phyloP scores from a whole-genome alignment of 1,140 invertebrate species.

The Pantala flavescens region DNA sequence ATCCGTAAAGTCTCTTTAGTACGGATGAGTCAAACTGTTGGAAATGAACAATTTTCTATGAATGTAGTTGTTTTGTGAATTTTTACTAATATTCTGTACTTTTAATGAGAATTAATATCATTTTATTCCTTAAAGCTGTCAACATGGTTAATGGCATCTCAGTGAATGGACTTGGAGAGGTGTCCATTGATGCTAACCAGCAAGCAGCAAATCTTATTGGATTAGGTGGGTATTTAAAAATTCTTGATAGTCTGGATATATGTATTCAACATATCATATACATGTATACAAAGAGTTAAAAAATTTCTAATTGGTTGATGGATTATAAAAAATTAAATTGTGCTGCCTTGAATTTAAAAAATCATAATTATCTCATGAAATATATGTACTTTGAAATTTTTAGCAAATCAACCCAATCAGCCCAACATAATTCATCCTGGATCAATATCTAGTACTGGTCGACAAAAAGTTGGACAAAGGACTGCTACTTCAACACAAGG shows the following conservation, averaged over 20 bases:
- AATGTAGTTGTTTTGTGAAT: too few relatives aligned
- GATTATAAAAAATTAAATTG: too few relatives aligned
- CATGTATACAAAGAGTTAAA: too few relatives aligned
- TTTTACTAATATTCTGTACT: too few relatives aligned
- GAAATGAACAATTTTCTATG: too few relatives aligned
- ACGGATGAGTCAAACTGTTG: too few relatives aligned
- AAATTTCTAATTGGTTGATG: too few relatives aligned
- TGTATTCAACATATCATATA: too few relatives aligned
- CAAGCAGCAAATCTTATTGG: slow-evolving; percentile 41
- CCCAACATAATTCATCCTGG: slow-evolving; percentile 44
- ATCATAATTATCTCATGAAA: too few relatives aligned
- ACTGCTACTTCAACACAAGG: slow-evolving; percentile 51
- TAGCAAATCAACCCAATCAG: slow-evolving; percentile 42
- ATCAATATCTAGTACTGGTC: slow-evolving; percentile 49
- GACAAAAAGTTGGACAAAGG: slow-evolving; percentile 43
- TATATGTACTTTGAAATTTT: not conserved
- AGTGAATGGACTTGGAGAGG: slow-evolving; percentile 63
- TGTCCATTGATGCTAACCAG: slow-evolving; percentile 52
- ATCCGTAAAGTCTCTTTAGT: too few relatives aligned
- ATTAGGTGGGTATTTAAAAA: slow-evolving; percentile 34
- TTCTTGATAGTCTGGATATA: too few relatives aligned
- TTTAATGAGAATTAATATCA: not conserved
- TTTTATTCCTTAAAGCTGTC: slow-evolving; percentile 40
- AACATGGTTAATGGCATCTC: slow-evolving; percentile 73
- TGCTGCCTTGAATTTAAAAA: too few relatives aligned